Base-by-base conservation (phyloP, 2,113 vertebrate species). In the Neodon shergylaensis region DNA sequence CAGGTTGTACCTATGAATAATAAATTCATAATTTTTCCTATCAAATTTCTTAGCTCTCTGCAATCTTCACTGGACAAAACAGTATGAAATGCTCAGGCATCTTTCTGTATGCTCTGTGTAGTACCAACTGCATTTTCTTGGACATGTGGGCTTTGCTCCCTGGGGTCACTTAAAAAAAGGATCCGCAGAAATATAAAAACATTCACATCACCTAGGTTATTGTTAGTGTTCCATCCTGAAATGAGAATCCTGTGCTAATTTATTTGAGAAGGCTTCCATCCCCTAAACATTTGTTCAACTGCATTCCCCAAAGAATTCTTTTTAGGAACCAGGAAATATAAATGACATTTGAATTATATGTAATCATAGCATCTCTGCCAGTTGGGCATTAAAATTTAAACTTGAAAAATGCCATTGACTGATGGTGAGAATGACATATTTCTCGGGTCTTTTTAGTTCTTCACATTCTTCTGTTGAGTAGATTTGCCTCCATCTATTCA, bases 221-320 rank as follows among this genome's bases (percentile, higher is more conserved):
- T 92, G 65, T 72, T 93, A 94, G 85, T 84, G 49, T 47, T 70
- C 52, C 66, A 91, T 49, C 89, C 83, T 94, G 70, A 95, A 96
- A 95, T 91, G 94, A 95, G 72, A 96, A 87, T 91, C 19, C 4
- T 81, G 5, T 94, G 74, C 28, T 97, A 94, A 96, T 94, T 95
- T 90, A 88, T 90, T 86, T 94, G n/a, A 96, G 83, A 92, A 94
- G 24, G 17, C 6, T 96, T 19, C 7, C n/a, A 89, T 86, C 1
- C 26, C 14, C 1, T 39, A 92, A 92, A 89, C 79, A 97, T 95
- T 91, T 96, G 92, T 90, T 92, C 90, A 87, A 28, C 7, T 13
- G 52, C n/a, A 92, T 76, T 94, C 70, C 85, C 92, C 33, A 72
- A 91, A 94, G 61, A 94, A 11, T 26, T n/a, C 52, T 77, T 87